Percentiles rank a stretch among this genome's conserved stretches.
phyloP scores from a whole-genome alignment of 1,140 invertebrate genomes.

The Dolichoris vasculosae region DNA sequence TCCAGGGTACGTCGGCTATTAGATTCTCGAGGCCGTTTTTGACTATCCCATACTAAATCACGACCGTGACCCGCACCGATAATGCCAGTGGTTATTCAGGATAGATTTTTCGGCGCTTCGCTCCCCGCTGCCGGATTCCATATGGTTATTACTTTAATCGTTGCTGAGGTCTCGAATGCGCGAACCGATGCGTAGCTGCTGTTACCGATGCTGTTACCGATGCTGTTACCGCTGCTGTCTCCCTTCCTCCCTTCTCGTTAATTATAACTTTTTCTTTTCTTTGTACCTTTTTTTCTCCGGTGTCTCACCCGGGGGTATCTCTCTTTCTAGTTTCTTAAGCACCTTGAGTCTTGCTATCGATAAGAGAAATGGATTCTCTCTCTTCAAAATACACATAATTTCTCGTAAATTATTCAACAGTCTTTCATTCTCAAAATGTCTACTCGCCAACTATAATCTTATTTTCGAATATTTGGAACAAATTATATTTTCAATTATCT shows the following conservation, averaged over 20 bases:
- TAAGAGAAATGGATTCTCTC: not conserved
- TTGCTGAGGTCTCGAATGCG: conserved; percentile 51
- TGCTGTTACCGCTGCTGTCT: not conserved
- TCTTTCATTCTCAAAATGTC: no score
- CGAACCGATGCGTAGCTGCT: not conserved
- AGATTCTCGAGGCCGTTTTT: not conserved
- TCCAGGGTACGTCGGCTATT: not conserved
- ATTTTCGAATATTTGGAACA: no score
- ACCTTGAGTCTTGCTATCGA: not conserved
- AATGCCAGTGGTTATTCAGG: conserved; percentile 30
- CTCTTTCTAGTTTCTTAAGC: not conserved
- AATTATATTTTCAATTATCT: no score
- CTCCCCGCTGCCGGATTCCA: conserved; percentile 45
- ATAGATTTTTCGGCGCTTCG: conserved; percentile 13
- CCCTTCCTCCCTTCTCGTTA: not conserved
- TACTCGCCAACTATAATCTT: no score
- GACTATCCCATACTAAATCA: conserved; percentile 29
- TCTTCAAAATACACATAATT: no score
- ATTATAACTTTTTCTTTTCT: not conserved
- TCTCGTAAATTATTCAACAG: no score
- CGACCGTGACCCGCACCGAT: not conserved
- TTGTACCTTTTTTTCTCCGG: not conserved
- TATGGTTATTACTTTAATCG: conserved; percentile 70
- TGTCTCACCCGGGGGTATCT: not conserved
- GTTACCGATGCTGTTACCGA: not conserved